phyloP scores from a whole-genome alignment of 2,113 vertebrate genomes.

The Tragelaphus scriptus region DNA sequence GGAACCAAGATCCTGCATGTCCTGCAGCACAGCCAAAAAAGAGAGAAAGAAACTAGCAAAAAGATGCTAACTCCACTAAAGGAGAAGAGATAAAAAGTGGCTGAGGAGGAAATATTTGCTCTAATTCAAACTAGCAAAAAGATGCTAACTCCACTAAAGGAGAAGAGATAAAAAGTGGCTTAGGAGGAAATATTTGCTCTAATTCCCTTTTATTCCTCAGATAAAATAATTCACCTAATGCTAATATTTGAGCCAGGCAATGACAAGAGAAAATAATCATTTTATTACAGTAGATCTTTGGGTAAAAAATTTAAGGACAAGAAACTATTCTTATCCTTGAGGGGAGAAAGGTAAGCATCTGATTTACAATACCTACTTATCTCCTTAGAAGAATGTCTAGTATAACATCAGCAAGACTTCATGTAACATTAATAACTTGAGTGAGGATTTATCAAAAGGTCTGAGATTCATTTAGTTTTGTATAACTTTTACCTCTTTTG shows the following conservation, averaged over 20 bases:
- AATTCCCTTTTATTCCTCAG: slow-evolving; percentile 5
- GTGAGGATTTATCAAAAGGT: neutral
- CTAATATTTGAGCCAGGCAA: neutral
- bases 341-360: neutral
- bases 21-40: neutral
- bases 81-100: neutral
- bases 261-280: slow-evolving; percentile 49
- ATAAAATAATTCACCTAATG: slow-evolving; percentile 26
- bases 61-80: slow-evolving; percentile 44
- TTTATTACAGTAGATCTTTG: neutral
- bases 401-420: neutral
- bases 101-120: slow-evolving; percentile 3
- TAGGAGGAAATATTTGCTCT: slow-evolving; percentile 16
- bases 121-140: slow-evolving; percentile 29
- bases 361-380: neutral
- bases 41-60: neutral
- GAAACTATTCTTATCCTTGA: neutral
- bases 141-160: slow-evolving; percentile 34
- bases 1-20: neutral
- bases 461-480: neutral
- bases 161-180: neutral
- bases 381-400: neutral
- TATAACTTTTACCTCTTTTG: neutral
- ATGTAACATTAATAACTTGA: neutral
- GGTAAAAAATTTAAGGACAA: neutral